Evolutionary conservation across 2,113 vertebrate genomes (phyloP).

Genomic region (Nothocercus nigrocapillus): DNA sequence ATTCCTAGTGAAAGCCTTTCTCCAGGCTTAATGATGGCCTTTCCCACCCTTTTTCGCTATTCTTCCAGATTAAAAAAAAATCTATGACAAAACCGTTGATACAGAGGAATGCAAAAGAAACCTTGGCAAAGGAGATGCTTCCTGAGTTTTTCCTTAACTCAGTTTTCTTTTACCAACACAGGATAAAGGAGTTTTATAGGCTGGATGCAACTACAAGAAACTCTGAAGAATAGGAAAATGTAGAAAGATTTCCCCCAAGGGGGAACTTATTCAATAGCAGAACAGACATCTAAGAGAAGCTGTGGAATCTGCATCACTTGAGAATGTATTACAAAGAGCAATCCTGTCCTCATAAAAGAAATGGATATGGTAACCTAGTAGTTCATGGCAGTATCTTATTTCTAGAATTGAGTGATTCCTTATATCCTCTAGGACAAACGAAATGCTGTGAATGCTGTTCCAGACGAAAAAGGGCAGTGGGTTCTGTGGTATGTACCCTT

Average conservation of each 20-base stretch:
- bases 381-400: slow-evolving; percentile 51
- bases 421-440: slow-evolving; percentile 61
- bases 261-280: slow-evolving; percentile 46
- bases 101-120: background rate
- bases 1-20: background rate
- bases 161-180: slow-evolving; percentile 38
- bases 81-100: background rate
- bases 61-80: background rate
- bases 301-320: background rate
- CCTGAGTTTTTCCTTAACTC: slow-evolving; percentile 7
- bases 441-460: slow-evolving; percentile 33
- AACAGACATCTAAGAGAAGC: slow-evolving; percentile 53
- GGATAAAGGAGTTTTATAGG: slow-evolving; percentile 20
- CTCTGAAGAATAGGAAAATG: slow-evolving; percentile 28
- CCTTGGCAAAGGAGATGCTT: slow-evolving; percentile 20
- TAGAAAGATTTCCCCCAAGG: slow-evolving; percentile 36
- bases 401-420: slow-evolving; percentile 49
- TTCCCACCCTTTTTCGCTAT: background rate
- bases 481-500: slow-evolving; percentile 1
- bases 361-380: slow-evolving; percentile 50
- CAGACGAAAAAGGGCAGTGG: slow-evolving; percentile 20
- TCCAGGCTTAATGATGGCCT: background rate
- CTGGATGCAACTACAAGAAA: slow-evolving; percentile 56
- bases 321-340: slow-evolving; percentile 53
- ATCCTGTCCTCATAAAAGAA: slow-evolving; percentile 44